Evolutionary conservation across 1,140 invertebrate species (phyloP).

Genomic region (Rhynchophorus ferrugineus): DNA sequence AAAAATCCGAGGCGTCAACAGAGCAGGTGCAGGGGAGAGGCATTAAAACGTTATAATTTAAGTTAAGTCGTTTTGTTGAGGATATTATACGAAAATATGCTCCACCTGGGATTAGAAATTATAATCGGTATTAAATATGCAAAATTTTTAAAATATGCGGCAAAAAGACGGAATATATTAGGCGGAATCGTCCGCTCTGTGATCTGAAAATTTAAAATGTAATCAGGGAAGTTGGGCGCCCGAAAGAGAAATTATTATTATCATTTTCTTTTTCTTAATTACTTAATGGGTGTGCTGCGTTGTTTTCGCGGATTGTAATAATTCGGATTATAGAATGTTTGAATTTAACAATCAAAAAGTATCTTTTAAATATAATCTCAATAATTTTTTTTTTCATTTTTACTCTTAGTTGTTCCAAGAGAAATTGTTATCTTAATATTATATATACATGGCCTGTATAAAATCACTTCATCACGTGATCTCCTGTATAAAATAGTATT

Average conservation of each 20-base stretch:
- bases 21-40: neutral
- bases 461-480: too few species aligned
- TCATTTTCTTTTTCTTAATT: neutral
- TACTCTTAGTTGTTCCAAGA: too few species aligned
- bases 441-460: too few species aligned
- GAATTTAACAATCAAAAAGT: too few species aligned
- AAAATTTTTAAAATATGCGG: slow-evolving; percentile 6
- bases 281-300: neutral
- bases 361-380: too few species aligned
- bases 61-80: slow-evolving; percentile 4
- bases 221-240: neutral
- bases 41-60: neutral
- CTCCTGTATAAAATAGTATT: too few species aligned
- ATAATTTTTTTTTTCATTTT: too few species aligned
- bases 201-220: neutral
- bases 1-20: neutral
- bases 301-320: neutral
- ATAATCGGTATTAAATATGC: neutral
- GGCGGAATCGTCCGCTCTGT: neutral
- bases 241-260: neutral
- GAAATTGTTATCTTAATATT: too few species aligned
- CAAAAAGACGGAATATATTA: neutral
- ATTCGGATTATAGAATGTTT: too few species aligned
- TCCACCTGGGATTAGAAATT: neutral
- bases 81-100: slow-evolving; percentile 3